Conservation (phyloP, 2,113 vertebrate genomes). For the Geothlypis trichas region DNA sequence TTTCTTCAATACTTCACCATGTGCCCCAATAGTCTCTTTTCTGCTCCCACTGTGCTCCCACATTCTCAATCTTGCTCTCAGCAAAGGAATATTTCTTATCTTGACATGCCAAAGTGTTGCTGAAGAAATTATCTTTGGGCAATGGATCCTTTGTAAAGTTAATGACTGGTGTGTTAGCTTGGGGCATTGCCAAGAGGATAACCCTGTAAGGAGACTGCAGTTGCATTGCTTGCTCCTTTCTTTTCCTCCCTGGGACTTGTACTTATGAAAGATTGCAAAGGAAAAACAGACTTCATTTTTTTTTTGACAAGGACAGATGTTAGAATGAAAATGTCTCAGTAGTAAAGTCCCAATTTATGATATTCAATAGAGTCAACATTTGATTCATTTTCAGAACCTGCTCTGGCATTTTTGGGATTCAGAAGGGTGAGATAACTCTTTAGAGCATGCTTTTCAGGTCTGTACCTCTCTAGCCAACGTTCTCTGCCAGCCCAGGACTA, state of each 20-base stretch:
- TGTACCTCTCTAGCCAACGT: not conserved
- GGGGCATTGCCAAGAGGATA: constrained; percentile 50
- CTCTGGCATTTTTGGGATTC: not conserved
- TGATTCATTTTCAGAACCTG: not conserved
- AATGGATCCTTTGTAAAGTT: constrained; percentile 69
- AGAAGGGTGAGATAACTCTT: not conserved
- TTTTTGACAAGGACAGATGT: not conserved
- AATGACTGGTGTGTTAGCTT: constrained; percentile 55
- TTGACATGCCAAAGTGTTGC: constrained; percentile 67
- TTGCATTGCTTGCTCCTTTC: not conserved
- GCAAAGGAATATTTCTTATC: constrained; percentile 59
- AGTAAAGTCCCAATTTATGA: not conserved
- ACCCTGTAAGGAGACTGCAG: constrained; percentile 21
- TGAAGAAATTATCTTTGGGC: constrained; percentile 71
- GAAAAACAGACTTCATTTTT: not conserved
- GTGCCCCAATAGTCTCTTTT: not conserved
- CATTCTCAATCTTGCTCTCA: constrained; percentile 11
- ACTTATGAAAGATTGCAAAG: not conserved
- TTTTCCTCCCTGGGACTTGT: not conserved
- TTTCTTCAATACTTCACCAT: not conserved
- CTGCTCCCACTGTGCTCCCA: not conserved
- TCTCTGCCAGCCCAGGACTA: not conserved
- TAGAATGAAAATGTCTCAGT: not conserved
- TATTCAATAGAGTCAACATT: not conserved
- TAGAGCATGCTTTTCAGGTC: not conserved